phyloP scores from a whole-genome alignment of 2,888 invertebrate genomes.

The Drosophila borealis region DNA sequence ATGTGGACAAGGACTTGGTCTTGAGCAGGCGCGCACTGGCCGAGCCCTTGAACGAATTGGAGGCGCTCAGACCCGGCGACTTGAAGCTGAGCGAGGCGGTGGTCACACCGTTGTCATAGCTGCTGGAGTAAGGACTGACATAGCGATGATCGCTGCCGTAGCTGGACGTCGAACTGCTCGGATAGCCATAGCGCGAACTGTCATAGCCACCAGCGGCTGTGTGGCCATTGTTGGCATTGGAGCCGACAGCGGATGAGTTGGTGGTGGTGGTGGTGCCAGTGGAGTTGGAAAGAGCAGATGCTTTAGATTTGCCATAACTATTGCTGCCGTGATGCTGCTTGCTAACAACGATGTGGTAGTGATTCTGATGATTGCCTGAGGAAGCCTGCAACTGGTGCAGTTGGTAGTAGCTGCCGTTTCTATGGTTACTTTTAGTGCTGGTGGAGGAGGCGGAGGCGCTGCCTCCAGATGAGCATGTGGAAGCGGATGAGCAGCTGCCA shows the following conservation, averaged over 20 bases:
- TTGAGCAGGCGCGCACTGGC: constrained; percentile 75
- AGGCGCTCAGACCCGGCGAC: constrained; percentile 65
- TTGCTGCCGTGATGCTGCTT: constrained; percentile 48
- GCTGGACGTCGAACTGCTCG: constrained; percentile 71
- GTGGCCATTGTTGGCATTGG: constrained; percentile 25
- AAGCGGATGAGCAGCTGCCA: constrained; percentile 53
- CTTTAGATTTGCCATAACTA: constrained; percentile 67
- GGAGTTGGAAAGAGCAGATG: constrained; percentile 57
- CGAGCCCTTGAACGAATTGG: constrained; percentile 77
- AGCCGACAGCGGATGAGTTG: constrained; percentile 44
- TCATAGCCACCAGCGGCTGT: constrained; percentile 71
- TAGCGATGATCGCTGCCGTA: constrained; percentile 82
- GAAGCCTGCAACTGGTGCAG: constrained; percentile 43
- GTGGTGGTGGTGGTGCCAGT: constrained; percentile 29
- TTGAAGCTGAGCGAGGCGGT: constrained; percentile 84
- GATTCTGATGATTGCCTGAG: constrained; percentile 54
- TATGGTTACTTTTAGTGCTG: constrained; percentile 50
- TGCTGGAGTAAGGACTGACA: constrained; percentile 83
- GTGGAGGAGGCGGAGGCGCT: constrained; percentile 24
- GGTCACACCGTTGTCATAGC: constrained; percentile 85
- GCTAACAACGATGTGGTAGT: constrained; percentile 65
- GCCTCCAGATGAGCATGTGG: constrained; percentile 54
- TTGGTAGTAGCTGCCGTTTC: constrained; percentile 56
- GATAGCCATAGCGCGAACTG: constrained; percentile 72
- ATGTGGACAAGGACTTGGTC: constrained; percentile 80